Evolutionary conservation across 2,797 vertebrate genomes (phyloP).

Genomic region (Lacerta viridis): DNA sequence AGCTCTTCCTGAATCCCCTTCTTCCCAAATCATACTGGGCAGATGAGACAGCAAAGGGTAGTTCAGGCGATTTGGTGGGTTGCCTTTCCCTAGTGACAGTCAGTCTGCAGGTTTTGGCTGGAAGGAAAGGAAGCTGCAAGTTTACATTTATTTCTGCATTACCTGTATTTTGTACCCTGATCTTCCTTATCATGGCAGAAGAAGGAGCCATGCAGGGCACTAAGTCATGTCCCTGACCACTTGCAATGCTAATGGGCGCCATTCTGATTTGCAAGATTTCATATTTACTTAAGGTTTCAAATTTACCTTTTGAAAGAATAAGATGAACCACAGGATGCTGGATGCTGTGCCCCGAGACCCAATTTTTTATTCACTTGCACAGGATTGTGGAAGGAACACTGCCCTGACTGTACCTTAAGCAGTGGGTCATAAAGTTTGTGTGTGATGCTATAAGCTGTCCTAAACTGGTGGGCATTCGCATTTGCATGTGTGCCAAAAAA

Average conservation of each 20-base stretch:
- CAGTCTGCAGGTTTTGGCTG: too few relatives aligned
- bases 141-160: background rate
- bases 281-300: background rate
- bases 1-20: background rate
- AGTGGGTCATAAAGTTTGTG: background rate
- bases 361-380: background rate
- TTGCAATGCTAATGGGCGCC: background rate
- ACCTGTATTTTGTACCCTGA: background rate
- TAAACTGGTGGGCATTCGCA: too few relatives aligned
- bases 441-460: background rate
- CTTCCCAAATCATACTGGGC: background rate
- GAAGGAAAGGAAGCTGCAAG: background rate
- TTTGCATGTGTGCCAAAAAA: too few relatives aligned
- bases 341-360: background rate
- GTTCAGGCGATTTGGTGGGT: too few relatives aligned
- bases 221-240: background rate
- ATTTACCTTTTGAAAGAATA: background rate
- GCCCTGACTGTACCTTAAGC: background rate
- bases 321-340: background rate
- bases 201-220: background rate
- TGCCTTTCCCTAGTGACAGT: too few relatives aligned
- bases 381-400: background rate
- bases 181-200: background rate
- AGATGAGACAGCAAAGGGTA: background rate
- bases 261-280: too few relatives aligned